Conservation (phyloP, 2,113 vertebrate genomes). For the Oreotragus oreotragus region DNA sequence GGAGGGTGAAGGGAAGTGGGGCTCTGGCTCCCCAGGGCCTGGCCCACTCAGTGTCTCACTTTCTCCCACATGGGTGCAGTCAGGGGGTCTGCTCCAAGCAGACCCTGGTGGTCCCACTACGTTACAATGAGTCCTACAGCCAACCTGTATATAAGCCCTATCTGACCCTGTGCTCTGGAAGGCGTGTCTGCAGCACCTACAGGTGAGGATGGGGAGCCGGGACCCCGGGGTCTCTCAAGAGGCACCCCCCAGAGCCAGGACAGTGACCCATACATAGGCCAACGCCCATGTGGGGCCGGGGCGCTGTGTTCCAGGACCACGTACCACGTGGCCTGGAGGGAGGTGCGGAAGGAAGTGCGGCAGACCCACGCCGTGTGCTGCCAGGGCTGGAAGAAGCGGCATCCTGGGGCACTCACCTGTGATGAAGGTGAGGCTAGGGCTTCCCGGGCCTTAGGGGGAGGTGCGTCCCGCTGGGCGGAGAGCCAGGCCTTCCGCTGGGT, state of each 20-base stretch:
- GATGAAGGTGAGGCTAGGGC: constrained; percentile 72
- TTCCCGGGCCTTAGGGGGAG: neutral
- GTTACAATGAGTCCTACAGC: constrained; percentile 78
- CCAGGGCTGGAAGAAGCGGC: constrained; percentile 77
- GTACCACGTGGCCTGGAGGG: constrained; percentile 68
- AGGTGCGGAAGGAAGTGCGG: constrained; percentile 68
- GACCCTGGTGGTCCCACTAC: constrained; percentile 65
- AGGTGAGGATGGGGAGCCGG: constrained; percentile 58
- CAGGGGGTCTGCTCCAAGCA: constrained; percentile 74
- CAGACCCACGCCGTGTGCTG: constrained; percentile 72
- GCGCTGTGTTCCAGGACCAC: constrained; percentile 66
- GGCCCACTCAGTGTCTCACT: neutral
- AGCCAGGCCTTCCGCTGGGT: fast-evolving
- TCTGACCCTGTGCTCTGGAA: constrained; percentile 72
- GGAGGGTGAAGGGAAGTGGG: neutral
- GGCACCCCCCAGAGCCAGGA: neutral
- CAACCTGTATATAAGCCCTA: constrained; percentile 75
- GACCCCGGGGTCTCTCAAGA: neutral
- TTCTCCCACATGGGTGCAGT: constrained; percentile 1
- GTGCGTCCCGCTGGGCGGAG: fast-evolving
- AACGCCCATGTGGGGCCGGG: no score
- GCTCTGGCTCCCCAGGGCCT: neutral
- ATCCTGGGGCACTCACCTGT: constrained; percentile 69
- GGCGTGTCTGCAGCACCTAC: constrained; percentile 78
- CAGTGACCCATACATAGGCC: neutral